Percentiles rank a stretch among this genome's conserved stretches.
phyloP scores from a whole-genome alignment of 2,113 vertebrate species.

The Pongo pygmaeus region DNA sequence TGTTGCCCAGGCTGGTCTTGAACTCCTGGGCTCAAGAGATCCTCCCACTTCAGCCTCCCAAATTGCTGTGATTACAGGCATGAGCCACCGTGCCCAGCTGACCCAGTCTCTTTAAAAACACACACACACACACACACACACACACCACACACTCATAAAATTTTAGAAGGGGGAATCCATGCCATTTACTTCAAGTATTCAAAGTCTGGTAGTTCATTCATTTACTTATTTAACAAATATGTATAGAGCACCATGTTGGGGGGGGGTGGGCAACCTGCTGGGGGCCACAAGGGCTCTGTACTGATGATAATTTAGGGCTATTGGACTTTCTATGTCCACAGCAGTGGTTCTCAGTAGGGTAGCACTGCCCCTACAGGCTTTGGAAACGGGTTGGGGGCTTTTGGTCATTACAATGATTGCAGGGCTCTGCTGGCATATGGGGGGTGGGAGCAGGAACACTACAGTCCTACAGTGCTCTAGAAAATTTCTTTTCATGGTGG shows the following conservation, averaged over 20 bases:
- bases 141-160: too few species aligned
- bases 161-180: too few species aligned
- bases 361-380: background rate
- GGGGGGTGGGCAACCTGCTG: background rate
- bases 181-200: too few species aligned
- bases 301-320: background rate
- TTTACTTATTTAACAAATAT: background rate
- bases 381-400: background rate
- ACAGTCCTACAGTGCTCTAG: background rate
- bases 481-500: background rate
- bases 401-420: background rate
- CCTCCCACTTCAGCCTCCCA: too few species aligned
- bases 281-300: background rate
- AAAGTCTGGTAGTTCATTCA: background rate
- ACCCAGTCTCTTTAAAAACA: too few species aligned
- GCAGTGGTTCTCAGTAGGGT: background rate
- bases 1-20: too few species aligned
- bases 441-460: background rate
- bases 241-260: background rate
- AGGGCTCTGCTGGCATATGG: background rate
- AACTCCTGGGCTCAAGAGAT: too few species aligned
- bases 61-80: too few species aligned
- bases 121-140: too few species aligned
- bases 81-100: too few species aligned
- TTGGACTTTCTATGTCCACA: background rate